phyloP scores from a whole-genome alignment of 2,797 vertebrate genomes.

The Cynodonichthys magdalenae region DNA sequence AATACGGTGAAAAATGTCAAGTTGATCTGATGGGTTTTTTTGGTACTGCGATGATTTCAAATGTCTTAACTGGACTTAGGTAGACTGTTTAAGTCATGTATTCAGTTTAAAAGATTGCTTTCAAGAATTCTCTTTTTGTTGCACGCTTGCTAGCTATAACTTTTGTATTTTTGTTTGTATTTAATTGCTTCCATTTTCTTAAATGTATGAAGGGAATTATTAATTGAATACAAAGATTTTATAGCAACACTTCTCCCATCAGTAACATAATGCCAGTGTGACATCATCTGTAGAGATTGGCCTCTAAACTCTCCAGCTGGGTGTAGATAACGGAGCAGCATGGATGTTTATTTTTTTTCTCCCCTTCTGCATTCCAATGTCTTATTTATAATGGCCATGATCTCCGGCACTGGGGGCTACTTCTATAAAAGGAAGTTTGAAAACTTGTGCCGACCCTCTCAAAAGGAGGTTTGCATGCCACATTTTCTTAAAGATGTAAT shows the following conservation, averaged over 20 bases:
- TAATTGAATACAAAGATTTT: constrained; percentile 23
- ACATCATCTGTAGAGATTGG: constrained; percentile 64
- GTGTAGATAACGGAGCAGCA: constrained; percentile 64
- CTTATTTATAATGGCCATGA: constrained; percentile 76
- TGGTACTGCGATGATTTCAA: not conserved
- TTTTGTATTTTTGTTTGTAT: too few species aligned
- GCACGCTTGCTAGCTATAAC: constrained; percentile 1
- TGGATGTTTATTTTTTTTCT: constrained; percentile 71
- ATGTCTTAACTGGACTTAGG: not conserved
- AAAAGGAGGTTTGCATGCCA: constrained; percentile 54
- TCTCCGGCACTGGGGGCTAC: constrained; percentile 67
- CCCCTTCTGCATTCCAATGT: constrained; percentile 73
- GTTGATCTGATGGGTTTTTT: constrained; percentile 15
- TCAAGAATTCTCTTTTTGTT: not conserved
- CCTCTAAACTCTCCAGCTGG: constrained; percentile 67
- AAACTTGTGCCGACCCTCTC: constrained; percentile 56
- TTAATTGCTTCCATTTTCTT: not conserved
- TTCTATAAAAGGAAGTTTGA: constrained; percentile 81
- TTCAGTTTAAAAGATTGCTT: not conserved
- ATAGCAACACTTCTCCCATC: constrained; percentile 36
- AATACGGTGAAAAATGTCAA: constrained; percentile 38
- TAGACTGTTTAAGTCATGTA: not conserved
- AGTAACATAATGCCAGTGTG: constrained; percentile 58
- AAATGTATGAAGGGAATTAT: constrained; percentile 33
- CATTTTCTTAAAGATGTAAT: constrained; percentile 64